Evolutionary conservation across 53 echinoderm and acorn worm species (phyloP).

Genomic region (Luidia sarsii): DNA sequence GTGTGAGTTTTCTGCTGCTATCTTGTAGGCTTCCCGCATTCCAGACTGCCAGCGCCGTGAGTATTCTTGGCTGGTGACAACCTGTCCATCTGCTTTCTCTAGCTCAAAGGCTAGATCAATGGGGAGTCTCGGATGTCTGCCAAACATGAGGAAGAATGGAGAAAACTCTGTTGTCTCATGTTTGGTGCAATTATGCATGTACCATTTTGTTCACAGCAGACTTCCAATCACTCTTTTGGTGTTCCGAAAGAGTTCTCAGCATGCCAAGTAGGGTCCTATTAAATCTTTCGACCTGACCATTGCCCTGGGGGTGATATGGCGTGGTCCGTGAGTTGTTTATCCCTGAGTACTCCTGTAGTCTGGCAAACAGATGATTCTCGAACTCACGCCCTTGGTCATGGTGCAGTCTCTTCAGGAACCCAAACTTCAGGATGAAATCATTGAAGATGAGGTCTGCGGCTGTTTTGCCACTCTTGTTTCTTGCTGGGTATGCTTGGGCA

Average conservation of each 20-base stretch:
- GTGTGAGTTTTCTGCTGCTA: slow-evolving; percentile 6
- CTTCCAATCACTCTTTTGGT: slow-evolving; percentile 23
- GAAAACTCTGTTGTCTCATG: slow-evolving; percentile 11
- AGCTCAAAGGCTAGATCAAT: background rate
- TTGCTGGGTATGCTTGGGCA: slow-evolving; percentile 48
- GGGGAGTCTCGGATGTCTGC: background rate
- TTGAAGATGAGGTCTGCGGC: slow-evolving; percentile 31
- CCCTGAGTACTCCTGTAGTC: slow-evolving; percentile 33
- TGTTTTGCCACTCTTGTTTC: slow-evolving; percentile 32
- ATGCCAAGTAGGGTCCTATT: slow-evolving; percentile 41
- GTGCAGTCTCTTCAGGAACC: slow-evolving; percentile 31
- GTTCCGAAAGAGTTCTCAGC: slow-evolving; percentile 6
- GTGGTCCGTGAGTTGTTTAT: slow-evolving; percentile 27
- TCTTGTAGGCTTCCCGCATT: slow-evolving; percentile 18
- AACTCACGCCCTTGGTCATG: slow-evolving; percentile 53
- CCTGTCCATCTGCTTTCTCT: background rate
- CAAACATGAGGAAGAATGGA: background rate
- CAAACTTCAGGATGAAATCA: slow-evolving; percentile 13
- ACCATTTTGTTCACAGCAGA: slow-evolving; percentile 18
- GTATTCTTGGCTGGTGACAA: background rate
- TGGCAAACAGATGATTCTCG: slow-evolving; percentile 51
- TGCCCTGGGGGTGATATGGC: slow-evolving; percentile 45
- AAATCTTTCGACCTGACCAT: slow-evolving; percentile 56
- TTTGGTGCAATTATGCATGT: slow-evolving; percentile 5
- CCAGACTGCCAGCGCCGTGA: background rate